A percentile compares a stretch with the other conserved stretches of the same genome.
Evolutionary conservation across 2,888 invertebrate genomes (phyloP).

Genomic region (Erpobdella octoculata): DNA sequence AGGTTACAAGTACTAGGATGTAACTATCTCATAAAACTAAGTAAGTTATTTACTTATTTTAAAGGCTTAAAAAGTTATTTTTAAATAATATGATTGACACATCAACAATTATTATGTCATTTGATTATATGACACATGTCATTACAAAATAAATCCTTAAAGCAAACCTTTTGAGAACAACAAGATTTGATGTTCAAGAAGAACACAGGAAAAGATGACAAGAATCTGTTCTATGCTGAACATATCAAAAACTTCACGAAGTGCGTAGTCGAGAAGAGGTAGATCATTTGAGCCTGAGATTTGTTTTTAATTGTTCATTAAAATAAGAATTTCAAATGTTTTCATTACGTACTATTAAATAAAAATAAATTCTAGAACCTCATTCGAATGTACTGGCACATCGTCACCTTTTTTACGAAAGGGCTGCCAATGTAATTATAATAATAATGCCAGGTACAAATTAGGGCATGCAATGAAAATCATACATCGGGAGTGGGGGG

Average conservation of each 20-base stretch:
- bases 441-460: too few relatives aligned
- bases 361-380: too few relatives aligned
- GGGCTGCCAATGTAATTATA: too few relatives aligned
- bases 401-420: too few relatives aligned
- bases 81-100: neutral
- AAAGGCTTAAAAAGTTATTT: neutral
- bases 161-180: conserved; percentile 84
- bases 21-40: too few relatives aligned
- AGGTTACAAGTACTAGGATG: too few relatives aligned
- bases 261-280: conserved; percentile 84
- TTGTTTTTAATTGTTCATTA: too few relatives aligned
- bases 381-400: too few relatives aligned
- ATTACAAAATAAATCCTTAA: neutral
- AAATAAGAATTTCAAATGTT: too few relatives aligned
- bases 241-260: conserved; percentile 77
- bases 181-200: conserved; percentile 91
- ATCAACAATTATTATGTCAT: neutral
- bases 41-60: neutral
- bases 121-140: neutral
- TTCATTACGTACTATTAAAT: too few relatives aligned
- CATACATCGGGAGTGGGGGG: too few relatives aligned
- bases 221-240: conserved; percentile 85
- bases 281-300: conserved; percentile 62
- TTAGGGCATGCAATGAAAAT: too few relatives aligned
- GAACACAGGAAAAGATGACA: conserved; percentile 83